Base-by-base conservation (phyloP, 1,140 invertebrate species). In the Drosophila teissieri region DNA sequence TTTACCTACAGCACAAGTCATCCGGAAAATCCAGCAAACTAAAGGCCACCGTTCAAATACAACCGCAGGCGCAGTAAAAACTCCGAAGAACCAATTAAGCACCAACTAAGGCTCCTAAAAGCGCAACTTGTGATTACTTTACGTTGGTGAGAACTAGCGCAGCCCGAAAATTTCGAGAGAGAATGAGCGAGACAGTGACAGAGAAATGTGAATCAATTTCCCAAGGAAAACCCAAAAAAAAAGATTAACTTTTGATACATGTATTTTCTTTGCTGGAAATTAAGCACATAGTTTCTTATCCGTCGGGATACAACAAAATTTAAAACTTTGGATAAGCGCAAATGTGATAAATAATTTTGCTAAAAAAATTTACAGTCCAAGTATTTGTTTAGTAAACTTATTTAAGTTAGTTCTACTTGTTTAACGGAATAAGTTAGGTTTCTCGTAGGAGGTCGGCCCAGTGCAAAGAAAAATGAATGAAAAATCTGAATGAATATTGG, bases 111-210 rank as follows among this genome's bases (percentile, higher is more conserved):
- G 81, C 82, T 86, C 83, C 83, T 79, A 88, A 82, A 75, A 75
- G 83, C 84, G 79, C 79, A 86, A 88, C 79, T 76, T 86, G 83
- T 86, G 83, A 86, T 86, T 86, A 77, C 76, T 88, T 88, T 88
- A 65, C 75, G 82, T 88, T 86, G 83, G 83, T 83, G 83, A 88
- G 80, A 86, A 86, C 83, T 86, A 86, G 83, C 83, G 81, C 58
- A 62, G 67, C 70, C 42, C 61, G 37, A 49, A 64, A 58, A 54
- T 42, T 40, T 19, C 37, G 45, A 83, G 56, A 54, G 52, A 70
- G 68, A 74, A 58, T 42, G 45, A 55, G 49, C 49, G 39, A 62
- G 70, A 65, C 45, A 75, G 61, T 76, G 54, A 68, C 52, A 75
- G 61, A 56, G 73, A 75, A 75, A 86, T 78, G 78, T 82, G 69